These are phyloP conservation scores for Hipposideros larvatus DNA, from an alignment of 2,797 vertebrate genomes.

Conservation along the genomic window DNA sequence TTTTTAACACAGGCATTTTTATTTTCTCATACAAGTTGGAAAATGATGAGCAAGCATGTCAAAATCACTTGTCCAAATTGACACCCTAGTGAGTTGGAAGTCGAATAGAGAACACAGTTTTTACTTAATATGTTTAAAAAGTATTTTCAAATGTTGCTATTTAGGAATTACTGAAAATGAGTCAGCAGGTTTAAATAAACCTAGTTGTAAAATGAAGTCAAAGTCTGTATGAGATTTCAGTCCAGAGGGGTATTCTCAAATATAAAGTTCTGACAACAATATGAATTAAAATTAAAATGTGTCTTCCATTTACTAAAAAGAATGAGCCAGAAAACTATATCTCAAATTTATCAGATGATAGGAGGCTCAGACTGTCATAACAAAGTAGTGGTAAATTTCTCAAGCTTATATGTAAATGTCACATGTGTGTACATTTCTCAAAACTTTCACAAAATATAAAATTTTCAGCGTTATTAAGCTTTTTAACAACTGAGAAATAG, in stretches of 20 bases:
- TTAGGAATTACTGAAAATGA: not conserved
- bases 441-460: not conserved
- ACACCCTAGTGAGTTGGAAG: not conserved
- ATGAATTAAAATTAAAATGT: not conserved
- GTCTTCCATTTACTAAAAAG: not conserved
- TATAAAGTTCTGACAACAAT: not conserved
- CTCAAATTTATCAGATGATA: not conserved
- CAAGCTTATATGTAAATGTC: not conserved
- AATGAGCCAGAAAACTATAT: not conserved
- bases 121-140: not conserved
- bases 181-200: not conserved
- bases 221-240: not conserved
- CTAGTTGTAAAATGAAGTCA: not conserved
- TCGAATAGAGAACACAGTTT: not conserved
- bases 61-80: slow-evolving; percentile 16
- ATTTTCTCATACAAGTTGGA: slow-evolving; percentile 18
- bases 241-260: not conserved
- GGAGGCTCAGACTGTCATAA: not conserved
- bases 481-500: not conserved
- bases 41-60: not conserved
- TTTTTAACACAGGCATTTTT: not conserved
- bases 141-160: not conserved
- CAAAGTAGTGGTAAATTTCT: not conserved
- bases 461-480: not conserved
- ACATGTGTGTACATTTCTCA: not conserved